Conservation (phyloP, 2,888 invertebrate genomes). For the Tenthredo scrophulariae region DNA sequence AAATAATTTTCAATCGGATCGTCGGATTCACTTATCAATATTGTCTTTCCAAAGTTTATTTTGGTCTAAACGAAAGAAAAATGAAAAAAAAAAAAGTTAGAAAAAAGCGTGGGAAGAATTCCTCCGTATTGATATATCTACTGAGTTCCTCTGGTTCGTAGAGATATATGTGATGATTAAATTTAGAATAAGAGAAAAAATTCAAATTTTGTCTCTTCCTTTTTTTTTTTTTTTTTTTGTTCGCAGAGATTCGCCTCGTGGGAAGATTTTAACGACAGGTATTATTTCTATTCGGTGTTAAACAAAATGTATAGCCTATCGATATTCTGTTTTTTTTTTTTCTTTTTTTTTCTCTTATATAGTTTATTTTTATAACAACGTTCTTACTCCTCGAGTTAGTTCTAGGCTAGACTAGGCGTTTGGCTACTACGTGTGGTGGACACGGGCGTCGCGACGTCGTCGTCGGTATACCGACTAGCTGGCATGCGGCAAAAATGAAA, state of each 20-base stretch:
- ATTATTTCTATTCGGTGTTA: background rate
- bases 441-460: background rate
- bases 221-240: background rate
- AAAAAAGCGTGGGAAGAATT: slow-evolving; percentile 4
- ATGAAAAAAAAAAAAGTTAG: background rate
- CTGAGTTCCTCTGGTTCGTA: background rate
- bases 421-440: background rate
- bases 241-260: background rate
- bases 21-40: background rate
- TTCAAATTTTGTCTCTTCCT: background rate
- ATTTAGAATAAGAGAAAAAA: background rate
- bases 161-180: background rate
- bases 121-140: background rate
- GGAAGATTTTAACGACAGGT: slow-evolving; percentile 28
- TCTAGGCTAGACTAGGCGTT: background rate
- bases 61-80: background rate
- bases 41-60: background rate
- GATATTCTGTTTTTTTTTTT: background rate
- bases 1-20: background rate
- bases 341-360: background rate
- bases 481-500: slow-evolving; percentile 25
- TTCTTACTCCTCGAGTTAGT: background rate
- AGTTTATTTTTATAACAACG: slow-evolving; percentile 4
- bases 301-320: background rate
- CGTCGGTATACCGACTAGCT: background rate